A percentile compares a stretch with the other conserved stretches of the same genome.
Conservation (phyloP, 2,888 invertebrate species). For the Apodemia duryi region DNA sequence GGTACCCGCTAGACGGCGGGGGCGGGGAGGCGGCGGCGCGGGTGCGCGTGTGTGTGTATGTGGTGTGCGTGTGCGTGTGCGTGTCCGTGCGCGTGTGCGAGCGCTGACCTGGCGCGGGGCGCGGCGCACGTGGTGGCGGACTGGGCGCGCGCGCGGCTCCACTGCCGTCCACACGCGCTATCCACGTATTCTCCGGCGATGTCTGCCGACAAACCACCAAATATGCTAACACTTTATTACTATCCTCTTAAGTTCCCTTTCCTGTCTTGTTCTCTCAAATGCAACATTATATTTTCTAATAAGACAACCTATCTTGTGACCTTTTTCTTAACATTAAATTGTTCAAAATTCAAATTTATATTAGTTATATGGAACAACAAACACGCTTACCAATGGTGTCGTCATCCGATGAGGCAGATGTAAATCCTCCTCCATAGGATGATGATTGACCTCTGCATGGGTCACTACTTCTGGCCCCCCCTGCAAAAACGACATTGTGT, state of each 20-base stretch:
- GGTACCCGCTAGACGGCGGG: constrained; percentile 67
- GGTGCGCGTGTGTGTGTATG: constrained; percentile 65
- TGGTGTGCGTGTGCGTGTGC: constrained; percentile 43
- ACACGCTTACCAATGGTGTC: constrained; percentile 70
- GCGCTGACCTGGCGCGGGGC: constrained; percentile 73
- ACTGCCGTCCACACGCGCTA: constrained; percentile 61
- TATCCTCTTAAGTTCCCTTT: too few relatives aligned
- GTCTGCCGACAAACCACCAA: constrained; percentile 39
- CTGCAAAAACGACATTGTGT: constrained; percentile 34
- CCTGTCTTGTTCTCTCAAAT: too few relatives aligned
- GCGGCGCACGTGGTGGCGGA: constrained; percentile 71
- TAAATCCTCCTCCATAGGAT: constrained; percentile 78
- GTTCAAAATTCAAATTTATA: too few relatives aligned
- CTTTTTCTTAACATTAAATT: too few relatives aligned
- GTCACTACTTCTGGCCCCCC: constrained; percentile 72
- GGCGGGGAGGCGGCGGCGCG: constrained; percentile 48
- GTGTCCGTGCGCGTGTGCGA: constrained; percentile 38
- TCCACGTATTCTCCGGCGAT: constrained; percentile 78
- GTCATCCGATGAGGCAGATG: constrained; percentile 80
- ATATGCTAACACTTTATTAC: too few relatives aligned
- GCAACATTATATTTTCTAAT: too few relatives aligned
- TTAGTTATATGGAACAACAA: too few relatives aligned
- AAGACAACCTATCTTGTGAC: too few relatives aligned
- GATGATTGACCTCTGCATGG: constrained; percentile 79
- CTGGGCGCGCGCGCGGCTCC: constrained; percentile 70